Percentiles rank a stretch among this genome's conserved stretches.
phyloP scores from a whole-genome alignment of 2,888 invertebrate species.

The Epinotia nisella region DNA sequence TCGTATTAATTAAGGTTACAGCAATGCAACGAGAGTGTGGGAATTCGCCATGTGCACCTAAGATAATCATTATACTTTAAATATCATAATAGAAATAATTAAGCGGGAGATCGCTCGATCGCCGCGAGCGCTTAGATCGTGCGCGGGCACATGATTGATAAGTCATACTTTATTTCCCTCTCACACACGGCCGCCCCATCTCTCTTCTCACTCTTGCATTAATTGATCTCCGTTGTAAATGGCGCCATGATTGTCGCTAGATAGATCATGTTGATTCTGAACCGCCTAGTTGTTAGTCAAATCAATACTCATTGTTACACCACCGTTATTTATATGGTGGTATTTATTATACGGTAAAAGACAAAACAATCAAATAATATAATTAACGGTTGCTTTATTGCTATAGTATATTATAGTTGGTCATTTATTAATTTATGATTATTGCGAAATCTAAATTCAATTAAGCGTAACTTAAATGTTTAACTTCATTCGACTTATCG shows the following conservation, averaged over 20 bases:
- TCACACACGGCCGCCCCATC: conserved; percentile 48
- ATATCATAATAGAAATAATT: conserved; percentile 85
- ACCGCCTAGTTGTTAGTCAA: conserved; percentile 68
- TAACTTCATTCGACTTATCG: conserved; percentile 13
- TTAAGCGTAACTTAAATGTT: conserved; percentile 21
- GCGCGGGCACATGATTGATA: conserved; percentile 83
- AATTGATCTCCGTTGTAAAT: conserved; percentile 79
- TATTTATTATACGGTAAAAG: conserved; percentile 43
- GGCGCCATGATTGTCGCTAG: conserved; percentile 78
- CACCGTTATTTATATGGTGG: conserved; percentile 45
- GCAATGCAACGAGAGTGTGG: conserved; percentile 65
- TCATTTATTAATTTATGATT: conserved; percentile 30
- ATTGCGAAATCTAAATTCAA: conserved; percentile 33
- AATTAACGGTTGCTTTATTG: conserved; percentile 23
- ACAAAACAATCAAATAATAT: conserved; percentile 18
- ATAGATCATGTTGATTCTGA: conserved; percentile 74
- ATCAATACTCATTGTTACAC: conserved; percentile 69
- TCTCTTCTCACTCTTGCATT: conserved; percentile 67
- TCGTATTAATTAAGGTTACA: conserved; percentile 62
- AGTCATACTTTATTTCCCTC: conserved; percentile 65
- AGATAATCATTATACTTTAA: conserved; percentile 79
- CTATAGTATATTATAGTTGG: conserved; percentile 12
- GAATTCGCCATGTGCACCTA: conserved; percentile 71
- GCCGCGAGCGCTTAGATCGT: conserved; percentile 76
- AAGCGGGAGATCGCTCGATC: conserved; percentile 76